Conservation (phyloP, 2,888 invertebrate genomes). For the Drepanosiphum platanoidis region DNA sequence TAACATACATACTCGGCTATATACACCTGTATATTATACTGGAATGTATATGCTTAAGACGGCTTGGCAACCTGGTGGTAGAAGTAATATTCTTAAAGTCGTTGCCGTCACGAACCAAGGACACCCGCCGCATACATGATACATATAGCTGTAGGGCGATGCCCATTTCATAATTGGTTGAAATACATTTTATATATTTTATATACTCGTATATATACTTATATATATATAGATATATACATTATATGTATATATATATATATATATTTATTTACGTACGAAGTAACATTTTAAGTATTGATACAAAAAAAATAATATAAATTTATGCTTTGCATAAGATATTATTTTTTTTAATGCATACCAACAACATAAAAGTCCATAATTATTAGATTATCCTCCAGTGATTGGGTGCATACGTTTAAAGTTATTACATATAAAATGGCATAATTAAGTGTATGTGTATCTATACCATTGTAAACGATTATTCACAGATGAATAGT, state of each 20-base stretch:
- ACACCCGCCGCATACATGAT: slow-evolving; percentile 33
- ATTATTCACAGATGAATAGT: neutral
- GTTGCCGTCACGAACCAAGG: slow-evolving; percentile 53
- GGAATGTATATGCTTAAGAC: slow-evolving; percentile 49
- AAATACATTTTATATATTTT: slow-evolving; percentile 21
- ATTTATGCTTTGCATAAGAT: neutral
- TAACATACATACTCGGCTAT: slow-evolving; percentile 23
- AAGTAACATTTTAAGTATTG: too few relatives aligned
- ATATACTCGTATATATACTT: neutral
- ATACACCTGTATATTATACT: slow-evolving; percentile 5
- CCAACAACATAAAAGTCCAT: slow-evolving; percentile 14
- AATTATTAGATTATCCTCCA: neutral
- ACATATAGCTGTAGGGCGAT: slow-evolving; percentile 46
- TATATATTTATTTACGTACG: neutral
- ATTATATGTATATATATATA: neutral
- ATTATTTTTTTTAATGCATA: slow-evolving; percentile 6
- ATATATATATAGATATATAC: neutral
- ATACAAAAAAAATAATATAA: neutral
- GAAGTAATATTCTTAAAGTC: slow-evolving; percentile 47
- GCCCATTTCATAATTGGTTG: slow-evolving; percentile 44
- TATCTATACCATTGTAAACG: neutral
- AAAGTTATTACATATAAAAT: neutral
- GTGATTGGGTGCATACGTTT: neutral
- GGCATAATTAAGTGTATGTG: neutral
- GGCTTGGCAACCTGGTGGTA: slow-evolving; percentile 53